Base-by-base conservation (phyloP, 1,140 invertebrate genomes). In the Kradibia gibbosae region DNA sequence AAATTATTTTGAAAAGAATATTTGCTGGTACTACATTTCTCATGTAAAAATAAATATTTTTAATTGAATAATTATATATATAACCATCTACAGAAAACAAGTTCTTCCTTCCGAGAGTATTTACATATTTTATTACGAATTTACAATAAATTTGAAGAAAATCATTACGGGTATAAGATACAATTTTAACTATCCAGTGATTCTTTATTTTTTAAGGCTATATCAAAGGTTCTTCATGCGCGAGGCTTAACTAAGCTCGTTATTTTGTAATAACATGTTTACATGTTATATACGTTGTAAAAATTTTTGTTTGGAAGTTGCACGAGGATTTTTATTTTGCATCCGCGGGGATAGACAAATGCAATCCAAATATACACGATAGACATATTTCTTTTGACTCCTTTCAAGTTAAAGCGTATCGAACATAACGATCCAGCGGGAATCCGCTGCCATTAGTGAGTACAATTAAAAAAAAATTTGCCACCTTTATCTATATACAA, bases 401-500 rank as follows among this genome's bases (percentile, higher is more conserved):
- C 8, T n/a, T 67, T 28, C 31, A 39, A n/a, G 42, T 11, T 36
- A 36, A 17, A 55, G 22, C 45, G 25, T 57, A 73, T 73, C 75
- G 42, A 82, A 78, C 53, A 60, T 73, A 82, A 82, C 67, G 67
- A 82, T 73, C 50, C 45, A 13, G 17, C 31, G 17, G 11, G 25
- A 28, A 65, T 28, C 45, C 60, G 57, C 3, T n/a, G 20, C 34
- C 34, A 76, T 76, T 76, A 71, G 65, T 39, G 50, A 55, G 45
- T n/a, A 36, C 31, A 11, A 5, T 65, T 65, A 36, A 20, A 7
- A 65, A 36, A 36, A 10, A 65, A 20, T 65, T 65, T 65, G 34
- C 8, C 13, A 31, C 10, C n/a, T 3, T 62, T 31, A 31, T 65
- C 22, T 36, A 11, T 65, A 3, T 10, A 20, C 7, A 36, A 28